phyloP scores from a whole-genome alignment of 2,113 vertebrate genomes.

The Gasterosteus aculeatus region DNA sequence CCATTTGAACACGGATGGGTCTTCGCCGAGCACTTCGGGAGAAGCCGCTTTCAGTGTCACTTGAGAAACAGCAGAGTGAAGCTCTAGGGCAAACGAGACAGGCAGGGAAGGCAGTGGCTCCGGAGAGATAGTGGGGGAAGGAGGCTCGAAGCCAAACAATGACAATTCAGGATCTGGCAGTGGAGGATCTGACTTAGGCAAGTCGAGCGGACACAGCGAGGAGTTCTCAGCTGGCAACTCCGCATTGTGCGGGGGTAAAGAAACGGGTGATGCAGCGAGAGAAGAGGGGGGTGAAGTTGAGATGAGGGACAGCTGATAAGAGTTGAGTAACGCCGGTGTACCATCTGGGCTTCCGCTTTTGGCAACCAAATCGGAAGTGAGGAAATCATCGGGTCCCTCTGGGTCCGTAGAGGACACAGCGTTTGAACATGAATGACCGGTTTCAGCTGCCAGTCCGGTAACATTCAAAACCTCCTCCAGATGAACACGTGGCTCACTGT shows the following conservation, averaged over 20 bases:
- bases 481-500: neutral
- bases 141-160: constrained; percentile 59
- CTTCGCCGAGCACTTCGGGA: neutral
- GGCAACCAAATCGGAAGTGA: neutral
- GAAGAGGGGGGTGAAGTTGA: constrained; percentile 13
- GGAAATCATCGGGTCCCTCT: neutral
- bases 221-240: constrained; percentile 6
- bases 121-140: constrained; percentile 63
- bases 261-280: neutral
- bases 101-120: constrained; percentile 62
- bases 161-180: constrained; percentile 60
- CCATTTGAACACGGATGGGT: constrained; percentile 67
- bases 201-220: constrained; percentile 32
- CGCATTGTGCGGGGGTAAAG: constrained; percentile 10
- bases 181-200: constrained; percentile 12
- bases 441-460: neutral
- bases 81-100: constrained; percentile 28
- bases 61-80: neutral
- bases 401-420: neutral
- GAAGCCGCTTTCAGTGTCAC: neutral
- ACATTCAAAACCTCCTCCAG: neutral
- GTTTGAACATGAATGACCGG: neutral
- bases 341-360: constrained; percentile 14
- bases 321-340: constrained; percentile 23
- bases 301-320: constrained; percentile 7